Evolutionary conservation across 2,888 invertebrate genomes (phyloP).

Genomic region (Rhogogaster chlorosoma): DNA sequence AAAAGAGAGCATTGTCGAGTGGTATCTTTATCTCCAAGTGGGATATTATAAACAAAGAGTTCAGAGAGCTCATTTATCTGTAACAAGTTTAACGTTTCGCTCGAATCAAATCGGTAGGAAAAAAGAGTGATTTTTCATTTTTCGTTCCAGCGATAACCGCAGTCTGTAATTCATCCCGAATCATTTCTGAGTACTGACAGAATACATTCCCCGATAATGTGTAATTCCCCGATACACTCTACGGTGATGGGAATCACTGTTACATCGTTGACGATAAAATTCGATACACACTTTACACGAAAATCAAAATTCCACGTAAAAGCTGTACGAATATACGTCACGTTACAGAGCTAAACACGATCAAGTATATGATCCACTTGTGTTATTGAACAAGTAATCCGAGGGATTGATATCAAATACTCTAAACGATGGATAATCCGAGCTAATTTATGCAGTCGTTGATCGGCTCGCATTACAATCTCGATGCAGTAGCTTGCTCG

Average conservation of each 20-base stretch:
- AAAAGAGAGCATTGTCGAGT: conserved; percentile 6
- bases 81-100: neutral
- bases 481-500: neutral
- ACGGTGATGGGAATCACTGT: neutral
- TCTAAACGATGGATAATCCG: neutral
- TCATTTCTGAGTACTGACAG: neutral
- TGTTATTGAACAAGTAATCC: neutral
- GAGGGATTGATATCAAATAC: neutral
- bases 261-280: neutral
- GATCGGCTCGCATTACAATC: neutral
- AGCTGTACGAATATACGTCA: neutral
- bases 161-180: neutral
- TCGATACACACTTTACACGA: neutral
- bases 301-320: neutral
- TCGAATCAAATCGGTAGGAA: neutral
- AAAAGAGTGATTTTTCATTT: neutral
- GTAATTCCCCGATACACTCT: conserved; percentile 23
- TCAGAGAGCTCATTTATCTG: neutral
- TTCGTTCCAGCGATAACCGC: neutral
- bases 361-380: neutral
- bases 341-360: neutral
- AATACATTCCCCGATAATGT: conserved; percentile 3
- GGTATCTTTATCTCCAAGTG: neutral
- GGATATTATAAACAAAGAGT: neutral
- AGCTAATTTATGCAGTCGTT: neutral